Base-by-base conservation (phyloP, 1,140 invertebrate species). In the Eupeodes corollae region DNA sequence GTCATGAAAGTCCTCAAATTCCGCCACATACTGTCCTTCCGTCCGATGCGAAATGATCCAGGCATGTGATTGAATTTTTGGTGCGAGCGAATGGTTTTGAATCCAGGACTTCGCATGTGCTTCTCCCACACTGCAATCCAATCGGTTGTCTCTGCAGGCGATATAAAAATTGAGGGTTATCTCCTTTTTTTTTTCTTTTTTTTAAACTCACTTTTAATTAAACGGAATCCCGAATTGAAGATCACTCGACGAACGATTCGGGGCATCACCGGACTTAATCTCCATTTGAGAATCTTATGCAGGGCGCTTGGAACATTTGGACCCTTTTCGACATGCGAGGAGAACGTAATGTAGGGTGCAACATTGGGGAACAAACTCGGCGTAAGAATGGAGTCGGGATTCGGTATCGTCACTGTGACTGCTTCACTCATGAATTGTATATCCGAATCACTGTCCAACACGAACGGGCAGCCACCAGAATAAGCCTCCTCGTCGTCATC, bases 61-160 rank as follows among this genome's bases (percentile, higher is more conserved):
- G 95, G 94, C 68, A 97, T 94, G 68, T 98, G 95, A 70, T 98
- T 99, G 55, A 98, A 77, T 73, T 97, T 97, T 68, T 97, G 94
- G 50, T 82, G 85, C 48, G 91, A 86, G 53, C 85, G 82, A 42
- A 97, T 72, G 1, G 76, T 79, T 56, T 79, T 77, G 55, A 87
- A 88, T 57, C 79, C 78, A 14, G 77, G 66, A 10, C 83, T 85
- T 57, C 85, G 86, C 83, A 88, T 87, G 59, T 88, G 83, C 61
- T 87, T 88, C 44, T 84, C 85, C 86, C 86, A 88, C 41, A 80
- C 80, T 11, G 84, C 84, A 58, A 80, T 71, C 84, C 84, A 88
- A 47, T 87, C 77, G 42, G 75, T 77, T 12, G 78, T 78, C 53
- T 79, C 77, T 79, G 49, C 50, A n/a, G 59, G 61, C 47, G 47